Evolutionary conservation across 1,140 invertebrate species (phyloP).

Genomic region (Samia ricini): DNA sequence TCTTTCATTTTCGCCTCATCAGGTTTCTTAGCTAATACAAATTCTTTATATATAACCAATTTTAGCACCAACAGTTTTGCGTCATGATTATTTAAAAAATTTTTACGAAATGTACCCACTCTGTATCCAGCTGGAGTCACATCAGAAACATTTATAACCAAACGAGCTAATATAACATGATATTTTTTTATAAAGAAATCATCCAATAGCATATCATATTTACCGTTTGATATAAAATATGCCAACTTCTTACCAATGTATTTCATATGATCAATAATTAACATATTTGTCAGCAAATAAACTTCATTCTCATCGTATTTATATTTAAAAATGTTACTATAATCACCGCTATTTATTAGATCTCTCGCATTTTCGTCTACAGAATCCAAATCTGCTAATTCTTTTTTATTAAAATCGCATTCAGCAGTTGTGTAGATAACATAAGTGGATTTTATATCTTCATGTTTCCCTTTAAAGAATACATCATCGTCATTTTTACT

Average conservation of each 20-base stretch:
- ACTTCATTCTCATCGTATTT: neutral
- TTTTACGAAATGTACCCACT: neutral
- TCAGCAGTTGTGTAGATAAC: neutral
- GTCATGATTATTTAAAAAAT: neutral
- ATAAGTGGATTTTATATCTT: constrained; percentile 2
- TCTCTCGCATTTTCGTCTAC: neutral
- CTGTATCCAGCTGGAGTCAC: neutral
- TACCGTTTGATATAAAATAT: neutral
- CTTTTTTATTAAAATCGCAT: neutral
- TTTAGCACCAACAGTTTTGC: neutral
- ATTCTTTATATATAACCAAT: neutral
- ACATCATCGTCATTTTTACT: neutral
- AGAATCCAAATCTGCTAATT: neutral
- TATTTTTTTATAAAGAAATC: neutral
- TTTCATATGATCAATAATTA: neutral
- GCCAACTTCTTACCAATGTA: neutral
- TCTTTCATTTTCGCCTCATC: neutral
- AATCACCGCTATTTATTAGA: neutral
- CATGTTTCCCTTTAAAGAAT: neutral
- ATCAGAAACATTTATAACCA: neutral
- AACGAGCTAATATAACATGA: neutral
- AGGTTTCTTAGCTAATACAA: neutral
- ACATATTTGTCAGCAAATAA: neutral
- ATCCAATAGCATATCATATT: neutral
- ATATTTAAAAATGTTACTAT: neutral